Evolutionary conservation across 1,140 invertebrate genomes (phyloP).

Genomic region (Calycopis cecrops): DNA sequence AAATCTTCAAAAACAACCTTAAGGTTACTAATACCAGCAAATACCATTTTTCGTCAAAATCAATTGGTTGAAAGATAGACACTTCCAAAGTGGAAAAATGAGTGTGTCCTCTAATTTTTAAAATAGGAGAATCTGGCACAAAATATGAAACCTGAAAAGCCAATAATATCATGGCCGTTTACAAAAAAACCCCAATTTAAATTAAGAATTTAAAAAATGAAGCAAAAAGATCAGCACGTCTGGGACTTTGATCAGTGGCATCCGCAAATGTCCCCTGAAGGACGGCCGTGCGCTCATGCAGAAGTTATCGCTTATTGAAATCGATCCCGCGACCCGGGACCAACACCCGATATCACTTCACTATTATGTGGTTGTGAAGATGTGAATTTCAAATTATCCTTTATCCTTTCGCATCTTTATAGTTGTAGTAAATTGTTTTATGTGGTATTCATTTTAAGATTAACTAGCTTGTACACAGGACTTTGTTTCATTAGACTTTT

Average conservation of each 20-base stretch:
- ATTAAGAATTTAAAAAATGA: neutral
- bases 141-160: too few species aligned
- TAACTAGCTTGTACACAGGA: too few species aligned
- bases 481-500: too few species aligned
- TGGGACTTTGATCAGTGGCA: constrained; percentile 41
- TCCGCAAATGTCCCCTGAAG: constrained; percentile 41
- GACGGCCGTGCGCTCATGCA: constrained; percentile 43
- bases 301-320: constrained; percentile 66
- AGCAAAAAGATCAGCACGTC: neutral
- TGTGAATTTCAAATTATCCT: constrained; percentile 18
- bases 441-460: too few species aligned
- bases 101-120: too few species aligned
- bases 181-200: neutral
- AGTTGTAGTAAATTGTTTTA: neutral
- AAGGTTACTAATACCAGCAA: too few species aligned
- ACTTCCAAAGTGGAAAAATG: too few species aligned
- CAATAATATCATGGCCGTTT: too few species aligned
- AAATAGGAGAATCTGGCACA: too few species aligned
- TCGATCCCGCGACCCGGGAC: constrained; percentile 42
- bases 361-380: constrained; percentile 21
- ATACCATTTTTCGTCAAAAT: too few species aligned
- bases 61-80: too few species aligned
- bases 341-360: constrained; percentile 32
- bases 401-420: constrained; percentile 5
- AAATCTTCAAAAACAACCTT: too few species aligned